These are phyloP conservation scores for Halcyon senegalensis DNA, from an alignment of 2,113 vertebrate species.

Conservation along the genomic window DNA sequence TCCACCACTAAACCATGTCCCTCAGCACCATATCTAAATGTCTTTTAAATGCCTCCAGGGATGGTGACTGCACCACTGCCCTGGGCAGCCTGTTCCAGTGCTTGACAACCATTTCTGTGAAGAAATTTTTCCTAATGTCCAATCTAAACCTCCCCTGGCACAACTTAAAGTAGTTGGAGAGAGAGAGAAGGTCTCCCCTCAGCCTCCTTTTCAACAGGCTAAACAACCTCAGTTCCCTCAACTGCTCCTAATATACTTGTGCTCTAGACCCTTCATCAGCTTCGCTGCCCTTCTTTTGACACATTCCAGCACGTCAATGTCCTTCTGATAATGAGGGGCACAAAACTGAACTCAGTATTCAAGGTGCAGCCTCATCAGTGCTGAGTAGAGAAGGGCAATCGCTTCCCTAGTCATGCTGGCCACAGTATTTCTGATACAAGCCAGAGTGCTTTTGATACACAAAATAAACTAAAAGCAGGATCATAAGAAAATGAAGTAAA, in stretches of 20 bases:
- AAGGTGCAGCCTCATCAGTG: too few species aligned
- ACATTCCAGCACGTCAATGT: neutral
- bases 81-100: neutral
- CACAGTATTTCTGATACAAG: too few species aligned
- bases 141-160: too few species aligned
- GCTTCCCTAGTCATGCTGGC: too few species aligned
- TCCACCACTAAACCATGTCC: neutral
- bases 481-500: neutral
- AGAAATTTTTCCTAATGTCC: neutral
- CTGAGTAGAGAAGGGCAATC: too few species aligned
- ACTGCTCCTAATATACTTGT: neutral
- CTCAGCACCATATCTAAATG: neutral
- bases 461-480: neutral
- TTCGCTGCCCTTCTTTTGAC: neutral
- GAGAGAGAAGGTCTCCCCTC: neutral
- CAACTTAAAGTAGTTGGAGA: neutral
- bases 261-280: neutral
- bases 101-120: neutral
- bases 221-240: neutral
- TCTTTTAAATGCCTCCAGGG: neutral
- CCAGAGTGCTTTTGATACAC: neutral
- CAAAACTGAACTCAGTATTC: neutral
- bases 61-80: neutral
- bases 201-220: neutral
- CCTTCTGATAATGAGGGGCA: neutral